Conservation (phyloP, 2,113 vertebrate genomes). For the Eolophus roseicapilla region DNA sequence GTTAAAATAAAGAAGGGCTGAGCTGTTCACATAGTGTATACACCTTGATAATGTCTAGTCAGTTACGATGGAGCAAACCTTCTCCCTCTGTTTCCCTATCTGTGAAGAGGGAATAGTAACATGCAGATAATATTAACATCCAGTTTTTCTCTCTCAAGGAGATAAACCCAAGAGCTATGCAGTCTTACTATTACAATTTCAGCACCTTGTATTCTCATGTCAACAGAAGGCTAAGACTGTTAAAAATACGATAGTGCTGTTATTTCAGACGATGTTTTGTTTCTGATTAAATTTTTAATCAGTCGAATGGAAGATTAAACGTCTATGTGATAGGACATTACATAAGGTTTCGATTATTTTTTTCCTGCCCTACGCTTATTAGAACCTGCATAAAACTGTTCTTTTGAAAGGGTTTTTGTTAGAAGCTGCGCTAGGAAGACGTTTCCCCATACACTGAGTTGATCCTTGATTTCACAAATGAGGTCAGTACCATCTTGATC, state of each 20-base stretch:
- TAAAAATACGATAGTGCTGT: not conserved
- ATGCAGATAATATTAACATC: not conserved
- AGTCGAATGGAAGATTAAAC: not conserved
- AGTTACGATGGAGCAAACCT: not conserved
- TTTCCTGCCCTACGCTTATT: not conserved
- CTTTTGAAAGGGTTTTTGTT: not conserved
- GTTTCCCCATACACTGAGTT: not conserved
- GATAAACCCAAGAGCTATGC: not conserved
- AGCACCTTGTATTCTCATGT: not conserved
- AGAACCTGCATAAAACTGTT: not conserved
- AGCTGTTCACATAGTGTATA: not conserved
- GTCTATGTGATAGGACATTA: not conserved
- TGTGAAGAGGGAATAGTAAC: not conserved
- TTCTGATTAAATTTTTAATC: not conserved
- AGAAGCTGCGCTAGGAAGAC: not conserved
- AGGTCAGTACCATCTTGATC: conserved; percentile 54
- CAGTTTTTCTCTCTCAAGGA: not conserved
- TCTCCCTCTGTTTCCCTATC: not conserved
- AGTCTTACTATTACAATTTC: not conserved
- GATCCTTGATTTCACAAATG: conserved; percentile 28
- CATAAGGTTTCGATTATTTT: not conserved
- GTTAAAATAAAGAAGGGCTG: not conserved
- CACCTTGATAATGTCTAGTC: not conserved
- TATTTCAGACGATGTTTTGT: not conserved
- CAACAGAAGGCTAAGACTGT: not conserved